Evolutionary conservation across 2,797 vertebrate species (phyloP).

Genomic region (Podarcis siculus): DNA sequence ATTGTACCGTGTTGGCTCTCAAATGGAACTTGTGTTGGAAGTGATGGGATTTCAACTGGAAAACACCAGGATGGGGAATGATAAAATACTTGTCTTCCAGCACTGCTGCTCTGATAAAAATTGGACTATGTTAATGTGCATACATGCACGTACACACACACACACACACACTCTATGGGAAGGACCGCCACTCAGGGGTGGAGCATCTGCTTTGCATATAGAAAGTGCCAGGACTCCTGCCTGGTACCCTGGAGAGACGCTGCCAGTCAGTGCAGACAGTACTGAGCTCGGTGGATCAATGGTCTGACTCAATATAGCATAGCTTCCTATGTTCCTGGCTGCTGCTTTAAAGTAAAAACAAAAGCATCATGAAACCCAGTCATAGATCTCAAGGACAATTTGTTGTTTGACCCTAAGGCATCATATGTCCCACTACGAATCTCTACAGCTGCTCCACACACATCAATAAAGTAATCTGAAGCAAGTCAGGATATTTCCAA

Average conservation of each 20-base stretch:
- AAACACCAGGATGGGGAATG: background rate
- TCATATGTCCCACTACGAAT: background rate
- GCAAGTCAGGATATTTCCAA: background rate
- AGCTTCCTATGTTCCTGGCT: too few relatives aligned
- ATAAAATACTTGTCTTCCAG: background rate
- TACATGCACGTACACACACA: background rate
- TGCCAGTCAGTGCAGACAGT: too few relatives aligned
- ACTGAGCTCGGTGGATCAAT: too few relatives aligned
- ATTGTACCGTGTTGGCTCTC: background rate
- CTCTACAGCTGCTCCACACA: background rate
- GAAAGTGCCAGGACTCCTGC: too few relatives aligned
- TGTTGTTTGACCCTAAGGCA: background rate
- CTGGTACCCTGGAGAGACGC: too few relatives aligned
- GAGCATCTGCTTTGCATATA: too few relatives aligned
- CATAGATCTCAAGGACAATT: background rate
- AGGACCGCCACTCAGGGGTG: too few relatives aligned
- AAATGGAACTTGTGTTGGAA: background rate
- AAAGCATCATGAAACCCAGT: background rate
- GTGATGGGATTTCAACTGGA: background rate
- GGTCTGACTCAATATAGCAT: too few relatives aligned
- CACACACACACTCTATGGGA: background rate
- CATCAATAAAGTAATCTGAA: background rate
- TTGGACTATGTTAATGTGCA: background rate
- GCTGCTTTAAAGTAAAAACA: background rate
- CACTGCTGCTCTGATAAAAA: background rate